These are phyloP conservation scores for Tenthredo notha DNA, from an alignment of 2,888 invertebrate genomes.

Conservation along the genomic window DNA sequence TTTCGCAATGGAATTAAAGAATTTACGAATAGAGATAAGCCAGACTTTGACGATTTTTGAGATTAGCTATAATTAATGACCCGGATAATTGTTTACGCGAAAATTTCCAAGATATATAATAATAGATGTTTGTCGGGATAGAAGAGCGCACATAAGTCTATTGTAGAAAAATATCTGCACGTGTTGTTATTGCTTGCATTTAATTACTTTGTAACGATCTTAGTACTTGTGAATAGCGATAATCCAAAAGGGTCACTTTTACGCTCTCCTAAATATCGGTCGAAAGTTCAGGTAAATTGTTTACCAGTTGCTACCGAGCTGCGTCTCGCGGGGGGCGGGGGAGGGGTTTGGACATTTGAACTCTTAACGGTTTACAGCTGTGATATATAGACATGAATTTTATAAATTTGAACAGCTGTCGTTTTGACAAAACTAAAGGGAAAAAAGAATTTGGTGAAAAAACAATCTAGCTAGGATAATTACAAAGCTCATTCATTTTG, in stretches of 20 bases:
- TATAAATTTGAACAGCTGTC: constrained; percentile 18
- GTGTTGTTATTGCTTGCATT: constrained; percentile 28
- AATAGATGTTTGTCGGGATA: constrained; percentile 18
- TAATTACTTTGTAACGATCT: constrained; percentile 1
- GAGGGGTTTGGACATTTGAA: no score
- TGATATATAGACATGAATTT: background rate
- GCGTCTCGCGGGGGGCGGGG: no score
- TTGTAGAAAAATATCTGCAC: background rate
- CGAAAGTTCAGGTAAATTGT: constrained; percentile 42
- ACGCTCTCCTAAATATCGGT: background rate
- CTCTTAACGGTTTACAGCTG: background rate
- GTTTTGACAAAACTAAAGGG: background rate
- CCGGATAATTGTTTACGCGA: background rate
- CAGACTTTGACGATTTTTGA: background rate
- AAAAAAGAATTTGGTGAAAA: background rate
- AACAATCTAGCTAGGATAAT: background rate
- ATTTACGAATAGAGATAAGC: background rate
- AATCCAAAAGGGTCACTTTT: constrained; percentile 29
- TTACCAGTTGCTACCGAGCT: background rate
- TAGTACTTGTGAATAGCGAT: background rate
- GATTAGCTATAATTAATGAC: background rate
- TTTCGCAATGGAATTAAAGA: background rate
- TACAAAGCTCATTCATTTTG: background rate
- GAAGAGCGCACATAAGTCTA: background rate
- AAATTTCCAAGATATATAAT: background rate